These are phyloP conservation scores for Amblyornis subalaris DNA, from an alignment of 2,113 vertebrate species.

Conservation along the genomic window DNA sequence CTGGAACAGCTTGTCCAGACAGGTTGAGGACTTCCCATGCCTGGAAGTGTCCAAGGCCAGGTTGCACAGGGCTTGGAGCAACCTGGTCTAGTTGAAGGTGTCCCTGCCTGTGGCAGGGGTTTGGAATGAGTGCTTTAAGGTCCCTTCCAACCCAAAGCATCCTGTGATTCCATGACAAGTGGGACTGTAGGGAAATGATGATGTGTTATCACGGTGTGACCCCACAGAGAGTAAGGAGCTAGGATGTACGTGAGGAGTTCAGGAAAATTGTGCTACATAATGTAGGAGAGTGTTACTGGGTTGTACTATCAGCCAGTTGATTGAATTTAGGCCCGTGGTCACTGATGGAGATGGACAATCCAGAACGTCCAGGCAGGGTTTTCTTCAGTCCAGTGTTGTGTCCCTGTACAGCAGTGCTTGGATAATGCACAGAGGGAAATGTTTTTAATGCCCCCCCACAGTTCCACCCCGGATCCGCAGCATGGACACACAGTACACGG, in stretches of 20 bases:
- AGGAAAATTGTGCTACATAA: not conserved
- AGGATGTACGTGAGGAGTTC: not conserved
- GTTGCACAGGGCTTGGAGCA: not conserved
- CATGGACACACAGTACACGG: conserved; percentile 63
- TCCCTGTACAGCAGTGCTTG: not conserved
- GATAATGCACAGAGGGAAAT: not conserved
- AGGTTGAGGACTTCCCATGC: not conserved
- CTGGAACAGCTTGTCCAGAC: fast-evolving
- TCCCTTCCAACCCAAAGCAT: not conserved
- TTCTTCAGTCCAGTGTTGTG: not conserved
- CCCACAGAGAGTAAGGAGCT: not conserved
- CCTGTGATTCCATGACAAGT: not conserved
- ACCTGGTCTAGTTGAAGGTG: not conserved
- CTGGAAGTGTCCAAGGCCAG: not conserved
- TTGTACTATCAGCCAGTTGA: not conserved
- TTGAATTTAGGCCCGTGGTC: not conserved
- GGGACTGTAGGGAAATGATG: fast-evolving
- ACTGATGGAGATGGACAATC: not conserved
- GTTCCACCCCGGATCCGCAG: conserved; percentile 86
- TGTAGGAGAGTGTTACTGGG: not conserved
- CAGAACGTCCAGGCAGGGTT: not conserved
- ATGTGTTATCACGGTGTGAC: not conserved
- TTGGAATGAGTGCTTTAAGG: not conserved
- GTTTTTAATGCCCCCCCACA: conserved; percentile 45
- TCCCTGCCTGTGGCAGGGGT: fast-evolving